Base-by-base conservation (phyloP, 1,140 invertebrate species). In the Wasmannia auropunctata region DNA sequence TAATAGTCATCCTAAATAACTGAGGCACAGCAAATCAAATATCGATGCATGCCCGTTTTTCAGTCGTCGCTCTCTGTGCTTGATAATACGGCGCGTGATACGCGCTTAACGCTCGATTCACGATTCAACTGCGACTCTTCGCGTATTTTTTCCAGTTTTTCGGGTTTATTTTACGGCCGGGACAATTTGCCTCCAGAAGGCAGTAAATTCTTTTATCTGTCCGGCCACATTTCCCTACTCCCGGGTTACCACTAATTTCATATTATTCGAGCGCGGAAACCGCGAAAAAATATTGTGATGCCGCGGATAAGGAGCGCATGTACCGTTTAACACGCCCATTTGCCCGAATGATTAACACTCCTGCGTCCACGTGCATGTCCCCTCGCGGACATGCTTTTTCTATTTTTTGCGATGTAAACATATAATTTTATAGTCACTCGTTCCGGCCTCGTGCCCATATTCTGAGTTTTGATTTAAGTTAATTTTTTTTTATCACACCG, bases 321-420 rank as follows among this genome's bases (percentile, higher is more conserved):
- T 83, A 83, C 65, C 79, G 79, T 58, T 83, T 83, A 83, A 83
- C 79, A 56, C 79, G 34, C 37, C 79, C 79, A 72, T 83, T 83
- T 72, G 37, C 25, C 19, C 51, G 79, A 72, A 83, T 72, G 79
- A 83, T 83, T 83, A 83, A 83, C 79, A 81, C 65, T 34, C 49
- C n/a, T n/a, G 51, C 25, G 37, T 72, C 49, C 37, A 31, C 34
- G 25, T 81, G n/a, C n/a, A n/a, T n/a, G 46, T 80, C 31, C 31
- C 10, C 16, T 34, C 67, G 25, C 43, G 19, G 14, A 11, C 67
- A 34, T 54, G 54, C 46, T 10, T 80, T 54, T 54, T 54, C 34
- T 31, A 19, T 19, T 58, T 72, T 83, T 72, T 83, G 65, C 19
- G 37, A 83, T 74, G 51, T 69, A 83, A 83, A 83, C 37, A 83